Evolutionary conservation across 2,888 invertebrate genomes (phyloP), one percentile per base, ranked within the genome.

Genomic region (Bhutanitis thaidina): DNA sequence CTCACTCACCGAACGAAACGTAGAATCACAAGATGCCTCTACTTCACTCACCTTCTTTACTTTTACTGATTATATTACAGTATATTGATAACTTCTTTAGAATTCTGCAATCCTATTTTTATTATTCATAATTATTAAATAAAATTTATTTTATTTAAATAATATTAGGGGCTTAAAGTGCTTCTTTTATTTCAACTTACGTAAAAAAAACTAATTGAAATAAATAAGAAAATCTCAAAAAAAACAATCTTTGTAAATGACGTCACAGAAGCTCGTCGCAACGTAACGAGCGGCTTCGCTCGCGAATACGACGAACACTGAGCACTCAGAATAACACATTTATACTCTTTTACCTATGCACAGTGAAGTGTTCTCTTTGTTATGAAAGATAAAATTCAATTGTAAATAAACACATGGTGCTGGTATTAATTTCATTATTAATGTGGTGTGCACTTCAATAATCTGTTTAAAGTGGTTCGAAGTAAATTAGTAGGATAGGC

Each of bases 201-300:
- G 9, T n/a, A 5, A n/a, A 7, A 30, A 30, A 34, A 34, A 10
- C 3, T 0, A 34, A 13, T 7, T 13, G 12, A 20, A 46, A 30
- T 27, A 13, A 27, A 36, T 14, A 37, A 30, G 45, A 29, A 27
- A 4, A 12, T 27, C 12, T 37, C 12, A 9, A 15, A 27, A 40
- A 27, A 40, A 36, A 10, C 36, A 41, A 49, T 49, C 48, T 29
- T 49, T 20, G 36, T 36, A 35, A 41, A 41, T 49, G 48, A 30
- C 36, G 48, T 49, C 48, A 43, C 20, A 49, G 29, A 36, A 29
- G 47, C 34, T 48, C 48, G 35, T 36, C 48, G 36, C 41, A 13
- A 36, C 36, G 36, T 43, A 41, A 49, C 41, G 41, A 49, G 36
- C 9, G 29, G 35, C 41, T 49, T 49, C 41, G 36, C 48, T 27